These are phyloP conservation scores for Phacellophora camtschatica DNA, from an alignment of 30 jellyfish, hydroid and myxozoan genomes.

Conservation along the genomic window DNA sequence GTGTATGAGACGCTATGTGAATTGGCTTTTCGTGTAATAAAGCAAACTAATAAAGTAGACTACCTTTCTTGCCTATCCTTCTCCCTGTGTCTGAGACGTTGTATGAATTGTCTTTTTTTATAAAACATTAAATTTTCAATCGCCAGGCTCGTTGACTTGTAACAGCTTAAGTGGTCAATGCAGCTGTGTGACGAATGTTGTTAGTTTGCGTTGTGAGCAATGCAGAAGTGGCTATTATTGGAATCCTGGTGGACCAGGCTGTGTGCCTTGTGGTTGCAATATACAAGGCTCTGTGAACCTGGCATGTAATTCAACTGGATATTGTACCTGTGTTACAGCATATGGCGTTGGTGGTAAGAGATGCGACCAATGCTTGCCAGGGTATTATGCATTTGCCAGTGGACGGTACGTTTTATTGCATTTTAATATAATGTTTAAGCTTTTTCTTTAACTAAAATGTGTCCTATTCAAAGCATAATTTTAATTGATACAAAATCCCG, in stretches of 20 bases:
- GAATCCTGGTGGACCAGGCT: slow-evolving; percentile 96
- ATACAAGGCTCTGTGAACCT: slow-evolving; percentile 70
- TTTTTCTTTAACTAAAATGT: no score
- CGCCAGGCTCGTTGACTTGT: slow-evolving; percentile 72
- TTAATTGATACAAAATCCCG: no score
- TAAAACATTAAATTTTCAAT: background rate
- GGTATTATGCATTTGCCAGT: slow-evolving; percentile 61
- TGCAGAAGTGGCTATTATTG: slow-evolving; percentile 82
- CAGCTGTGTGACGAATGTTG: slow-evolving; percentile 83
- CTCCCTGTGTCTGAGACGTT: background rate
- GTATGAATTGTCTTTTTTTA: background rate
- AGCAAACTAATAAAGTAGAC: no score
- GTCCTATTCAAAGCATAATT: no score
- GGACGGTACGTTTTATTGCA: slow-evolving; percentile 67
- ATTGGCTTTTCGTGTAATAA: no score
- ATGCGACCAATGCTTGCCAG: slow-evolving; percentile 90
- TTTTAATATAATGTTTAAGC: background rate
- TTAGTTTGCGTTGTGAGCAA: slow-evolving; percentile 75
- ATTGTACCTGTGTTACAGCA: slow-evolving; percentile 72
- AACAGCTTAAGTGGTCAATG: slow-evolving; percentile 85
- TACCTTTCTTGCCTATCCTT: no score
- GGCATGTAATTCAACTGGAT: slow-evolving; percentile 80
- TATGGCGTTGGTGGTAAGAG: slow-evolving; percentile 93
- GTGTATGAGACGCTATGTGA: no score
- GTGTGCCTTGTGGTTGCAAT: slow-evolving; percentile 89